Percentiles rank a stretch among this genome's conserved stretches.
These are phyloP conservation scores for Tichodroma muraria DNA, from an alignment of 2,113 vertebrate species.

Conservation along the genomic window DNA sequence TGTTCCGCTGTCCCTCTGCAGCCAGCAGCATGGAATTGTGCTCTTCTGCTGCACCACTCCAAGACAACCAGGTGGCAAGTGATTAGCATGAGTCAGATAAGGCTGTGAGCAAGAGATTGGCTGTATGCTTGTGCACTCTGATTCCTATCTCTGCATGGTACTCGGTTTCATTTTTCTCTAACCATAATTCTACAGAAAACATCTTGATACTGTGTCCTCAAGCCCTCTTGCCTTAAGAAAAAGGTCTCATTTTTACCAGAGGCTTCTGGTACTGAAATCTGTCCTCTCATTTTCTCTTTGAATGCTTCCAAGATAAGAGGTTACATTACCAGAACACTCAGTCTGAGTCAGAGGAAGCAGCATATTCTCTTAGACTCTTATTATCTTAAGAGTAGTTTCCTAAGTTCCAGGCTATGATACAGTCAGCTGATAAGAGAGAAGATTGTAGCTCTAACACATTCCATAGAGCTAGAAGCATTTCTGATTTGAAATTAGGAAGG, in stretches of 20 bases:
- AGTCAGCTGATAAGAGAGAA: neutral
- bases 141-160: neutral
- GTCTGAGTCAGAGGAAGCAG: neutral
- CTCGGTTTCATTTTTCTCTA: neutral
- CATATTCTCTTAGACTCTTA: neutral
- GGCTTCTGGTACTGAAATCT: neutral
- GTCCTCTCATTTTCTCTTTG: neutral
- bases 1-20: neutral
- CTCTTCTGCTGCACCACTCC: neutral
- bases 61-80: neutral
- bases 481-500: neutral
- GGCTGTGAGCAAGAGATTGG: neutral
- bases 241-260: neutral
- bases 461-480: neutral
- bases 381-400: neutral
- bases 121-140: neutral
- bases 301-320: neutral
- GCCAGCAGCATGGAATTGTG: neutral
- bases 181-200: neutral
- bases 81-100: neutral
- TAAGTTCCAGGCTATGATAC: neutral
- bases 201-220: neutral
- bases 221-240: neutral
- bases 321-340: neutral
- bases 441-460: neutral